Percentiles rank a stretch among this genome's conserved stretches.
These are phyloP conservation scores for Silurus glanis DNA, from an alignment of 2,113 vertebrate species.

Conservation along the genomic window DNA sequence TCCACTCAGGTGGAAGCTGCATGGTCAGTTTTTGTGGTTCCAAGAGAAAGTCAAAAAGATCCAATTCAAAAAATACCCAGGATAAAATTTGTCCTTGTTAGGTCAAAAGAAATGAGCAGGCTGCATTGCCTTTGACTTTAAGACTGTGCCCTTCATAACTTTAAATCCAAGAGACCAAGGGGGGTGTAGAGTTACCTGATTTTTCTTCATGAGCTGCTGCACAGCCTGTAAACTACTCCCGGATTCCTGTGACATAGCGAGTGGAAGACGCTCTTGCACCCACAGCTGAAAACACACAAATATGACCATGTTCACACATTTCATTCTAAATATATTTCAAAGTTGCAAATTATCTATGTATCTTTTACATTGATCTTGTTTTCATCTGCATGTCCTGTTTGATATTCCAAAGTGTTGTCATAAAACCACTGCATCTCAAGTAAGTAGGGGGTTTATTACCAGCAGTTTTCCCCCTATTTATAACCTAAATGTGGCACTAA, in stretches of 20 bases:
- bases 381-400: background rate
- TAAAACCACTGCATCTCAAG: background rate
- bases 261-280: constrained; percentile 85
- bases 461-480: background rate
- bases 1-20: background rate
- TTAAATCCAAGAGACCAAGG: background rate
- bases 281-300: constrained; percentile 73
- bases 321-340: background rate
- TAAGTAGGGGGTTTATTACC: background rate
- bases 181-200: constrained; percentile 75
- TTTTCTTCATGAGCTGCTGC: constrained; percentile 92
- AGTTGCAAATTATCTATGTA: background rate
- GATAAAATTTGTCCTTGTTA: background rate
- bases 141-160: background rate
- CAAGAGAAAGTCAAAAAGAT: background rate
- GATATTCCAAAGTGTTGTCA: background rate
- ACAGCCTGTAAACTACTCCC: constrained; percentile 84
- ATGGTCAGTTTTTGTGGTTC: background rate
- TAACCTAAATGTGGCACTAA: background rate
- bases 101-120: background rate
- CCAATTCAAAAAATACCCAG: background rate
- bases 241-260: constrained; percentile 81
- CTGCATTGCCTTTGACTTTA: background rate
- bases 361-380: background rate
- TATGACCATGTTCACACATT: background rate